Evolutionary conservation across 1,140 invertebrate genomes (phyloP), one percentile per base, ranked within the genome.

Genomic region (Trachymyrmex cornetzi): DNA sequence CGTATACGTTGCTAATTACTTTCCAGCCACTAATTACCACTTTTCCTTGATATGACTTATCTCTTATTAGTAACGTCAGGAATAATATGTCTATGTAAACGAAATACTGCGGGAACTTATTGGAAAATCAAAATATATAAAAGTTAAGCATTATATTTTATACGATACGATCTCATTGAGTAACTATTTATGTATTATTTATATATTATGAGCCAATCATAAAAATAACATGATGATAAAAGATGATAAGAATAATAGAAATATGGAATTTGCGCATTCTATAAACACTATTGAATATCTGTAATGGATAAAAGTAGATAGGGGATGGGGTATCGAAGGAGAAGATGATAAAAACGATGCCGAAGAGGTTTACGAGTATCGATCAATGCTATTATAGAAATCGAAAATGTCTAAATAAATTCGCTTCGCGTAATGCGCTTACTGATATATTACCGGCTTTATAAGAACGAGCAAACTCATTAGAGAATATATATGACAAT

Each of bases 401-500:
- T 74, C n/a, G 55, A 74, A 48, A 63, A 84, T 50, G 22, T 19
- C n/a, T 84, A 75, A 59, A 74, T 84, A 74, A 84, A 84, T 61
- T 74, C 14, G 19, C 69, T 84, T 63, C 24, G 30, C 55, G 24
- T 75, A 84, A 84, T 61, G 19, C 38, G 19, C 24, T 48, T 48
- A 59, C 63, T 57, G 30, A 80, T 80, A 82, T 48, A 59, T 71
- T 19, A 38, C 9, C 14, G 38, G 55, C 27, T 84, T 84, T 84
- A 59, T 82, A 61, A 48, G 38, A 84, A 74, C 69, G 80, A 63
- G 27, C 55, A 3, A 59, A 50, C 55, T 84, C 38, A 53, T 74
- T 84, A 74, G 6, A 82, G 24, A 66, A 30, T 24, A 61, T 77
- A 50, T 48, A 50, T 44, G 14, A 19, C 38, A 61, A 61, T 84